Evolutionary conservation across 35 echinoderm and acorn worm genomes (phyloP).

Genomic region (Lytechinus variegatus): DNA sequence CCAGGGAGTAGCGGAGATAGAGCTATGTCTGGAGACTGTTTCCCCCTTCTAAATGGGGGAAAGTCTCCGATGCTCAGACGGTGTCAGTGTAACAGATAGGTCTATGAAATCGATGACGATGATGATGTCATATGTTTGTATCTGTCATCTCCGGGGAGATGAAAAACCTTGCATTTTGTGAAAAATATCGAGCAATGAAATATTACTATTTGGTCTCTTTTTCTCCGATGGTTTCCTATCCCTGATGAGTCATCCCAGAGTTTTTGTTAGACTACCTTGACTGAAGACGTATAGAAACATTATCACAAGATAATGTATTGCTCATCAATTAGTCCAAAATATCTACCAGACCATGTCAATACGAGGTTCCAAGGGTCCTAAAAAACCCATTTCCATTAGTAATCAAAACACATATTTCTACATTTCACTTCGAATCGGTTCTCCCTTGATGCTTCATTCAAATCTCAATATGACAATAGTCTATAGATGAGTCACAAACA

Average conservation of each 20-base stretch:
- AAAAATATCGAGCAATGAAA: slow-evolving; percentile 25
- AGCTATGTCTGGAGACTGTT: not conserved
- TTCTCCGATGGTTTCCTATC: not conserved
- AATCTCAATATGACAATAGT: not conserved
- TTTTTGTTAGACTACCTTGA: slow-evolving; percentile 15
- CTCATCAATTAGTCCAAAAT: slow-evolving; percentile 11
- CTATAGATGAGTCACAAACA: not conserved
- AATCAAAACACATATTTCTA: slow-evolving; percentile 14
- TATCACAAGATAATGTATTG: not conserved
- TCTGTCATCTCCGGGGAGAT: not conserved
- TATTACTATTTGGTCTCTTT: slow-evolving; percentile 27
- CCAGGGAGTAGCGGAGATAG: not conserved
- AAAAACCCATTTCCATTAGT: slow-evolving; percentile 19
- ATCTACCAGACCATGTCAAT: not conserved
- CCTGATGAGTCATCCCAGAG: slow-evolving; percentile 7
- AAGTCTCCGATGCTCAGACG: not conserved
- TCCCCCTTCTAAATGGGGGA: not conserved
- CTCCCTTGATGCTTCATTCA: not conserved
- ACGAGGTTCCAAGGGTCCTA: not conserved
- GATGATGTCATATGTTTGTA: slow-evolving; percentile 39
- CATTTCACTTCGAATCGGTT: not conserved
- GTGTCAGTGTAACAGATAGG: slow-evolving; percentile 32
- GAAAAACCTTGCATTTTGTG: slow-evolving; percentile 24
- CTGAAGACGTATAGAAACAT: not conserved
- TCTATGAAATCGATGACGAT: slow-evolving; percentile 26